Evolutionary conservation across 2,888 invertebrate genomes (phyloP), one percentile per base, ranked within the genome.

Genomic region (Dynastes grantii): DNA sequence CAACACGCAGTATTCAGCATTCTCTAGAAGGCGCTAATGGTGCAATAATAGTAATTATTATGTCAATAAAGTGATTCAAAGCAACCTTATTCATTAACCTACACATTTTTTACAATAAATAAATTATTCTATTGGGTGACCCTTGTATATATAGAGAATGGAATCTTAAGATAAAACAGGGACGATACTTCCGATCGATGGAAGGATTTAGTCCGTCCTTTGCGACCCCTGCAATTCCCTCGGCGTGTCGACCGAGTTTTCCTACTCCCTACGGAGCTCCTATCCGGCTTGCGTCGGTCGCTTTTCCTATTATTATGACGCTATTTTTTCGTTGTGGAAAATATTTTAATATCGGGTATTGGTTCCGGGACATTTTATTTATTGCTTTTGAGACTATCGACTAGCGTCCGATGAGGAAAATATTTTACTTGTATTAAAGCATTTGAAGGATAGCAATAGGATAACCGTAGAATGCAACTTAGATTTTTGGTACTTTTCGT

Each of bases 291-390:
- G 58, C 16, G 0, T n/a, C 16, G 16, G 22, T 8, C 4, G n/a
- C 58, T 3, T 8, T 2, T 58, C n/a, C 22, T 58, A 58, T 58
- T 71, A 71, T 58, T 40, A 58, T 71, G 71, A 4, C 58, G 55
- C 22, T 55, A 22, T 58, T 58, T 71, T 71, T 55, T 11, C 71
- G 27, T 8, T 8, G 27, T 29, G 55, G 40, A 71, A 71, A 71
- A 71, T 71, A 71, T 71, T 71, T 71, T 71, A 71, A 71, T 71
- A 71, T 71, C 58, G 32, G 55, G 58, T 71, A 71, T 71, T 67
- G 67, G 67, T 67, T 67, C 45, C 45, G 40, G 27, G 29, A 27
- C 51, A 13, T 58, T 58, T 22, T 71, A 16, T 27, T 32, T 58
- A 51, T 58, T 71, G 37, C n/a, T 58, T 58, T 58, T 58, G 58